These are phyloP conservation scores for Tangara arthus DNA, from an alignment of 2,797 vertebrate species.

Conservation along the genomic window DNA sequence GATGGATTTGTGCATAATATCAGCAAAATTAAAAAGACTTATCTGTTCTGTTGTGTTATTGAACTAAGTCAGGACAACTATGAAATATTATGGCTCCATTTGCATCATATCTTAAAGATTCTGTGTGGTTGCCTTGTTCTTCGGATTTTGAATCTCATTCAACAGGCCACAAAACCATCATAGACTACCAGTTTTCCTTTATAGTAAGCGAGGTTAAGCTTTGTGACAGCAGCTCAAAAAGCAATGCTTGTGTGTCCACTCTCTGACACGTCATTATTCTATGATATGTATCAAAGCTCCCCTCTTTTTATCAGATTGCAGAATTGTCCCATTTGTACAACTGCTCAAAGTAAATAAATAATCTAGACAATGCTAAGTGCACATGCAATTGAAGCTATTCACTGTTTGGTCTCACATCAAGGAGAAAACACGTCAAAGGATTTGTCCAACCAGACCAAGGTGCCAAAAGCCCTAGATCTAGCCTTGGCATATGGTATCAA, in stretches of 20 bases:
- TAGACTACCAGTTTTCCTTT: neutral
- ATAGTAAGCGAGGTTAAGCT: neutral
- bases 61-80: neutral
- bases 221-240: neutral
- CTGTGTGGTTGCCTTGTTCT: neutral
- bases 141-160: neutral
- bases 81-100: neutral
- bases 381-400: conserved; percentile 8
- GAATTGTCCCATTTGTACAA: conserved; percentile 34
- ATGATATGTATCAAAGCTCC: neutral
- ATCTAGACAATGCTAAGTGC: conserved; percentile 33
- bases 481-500: conserved; percentile 29
- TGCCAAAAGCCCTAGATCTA: conserved; percentile 60
- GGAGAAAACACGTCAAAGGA: conserved; percentile 57
- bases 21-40: neutral
- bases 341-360: conserved; percentile 58
- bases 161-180: neutral
- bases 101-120: neutral
- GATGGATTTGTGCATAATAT: neutral
- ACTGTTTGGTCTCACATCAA: conserved; percentile 51
- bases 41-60: neutral
- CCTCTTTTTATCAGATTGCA: conserved; percentile 36
- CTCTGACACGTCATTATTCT: conserved; percentile 27
- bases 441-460: conserved; percentile 55
- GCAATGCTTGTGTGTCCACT: neutral